These are phyloP conservation scores for Pelecanoides urinatrix DNA, from an alignment of 2,113 vertebrate species.

Conservation along the genomic window DNA sequence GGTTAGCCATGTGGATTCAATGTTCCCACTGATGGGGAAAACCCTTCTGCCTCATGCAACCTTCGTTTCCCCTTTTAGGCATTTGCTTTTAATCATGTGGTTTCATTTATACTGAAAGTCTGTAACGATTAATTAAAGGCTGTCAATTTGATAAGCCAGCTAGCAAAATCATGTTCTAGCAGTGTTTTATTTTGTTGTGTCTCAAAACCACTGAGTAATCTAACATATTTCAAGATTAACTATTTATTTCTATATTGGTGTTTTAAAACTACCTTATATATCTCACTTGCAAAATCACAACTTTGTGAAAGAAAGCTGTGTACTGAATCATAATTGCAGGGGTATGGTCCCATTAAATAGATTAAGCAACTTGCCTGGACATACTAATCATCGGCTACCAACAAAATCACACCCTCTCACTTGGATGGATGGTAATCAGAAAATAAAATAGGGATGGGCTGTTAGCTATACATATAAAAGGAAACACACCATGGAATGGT, in stretches of 20 bases:
- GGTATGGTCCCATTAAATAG: background rate
- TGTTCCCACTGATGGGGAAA: background rate
- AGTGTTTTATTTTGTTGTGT: background rate
- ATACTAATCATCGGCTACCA: background rate
- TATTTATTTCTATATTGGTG: background rate
- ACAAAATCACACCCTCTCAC: background rate
- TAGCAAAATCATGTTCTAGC: background rate
- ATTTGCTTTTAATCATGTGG: slow-evolving; percentile 30
- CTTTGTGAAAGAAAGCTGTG: background rate
- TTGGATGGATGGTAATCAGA: background rate
- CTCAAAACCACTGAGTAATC: background rate
- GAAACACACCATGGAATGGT: background rate
- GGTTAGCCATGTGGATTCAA: background rate
- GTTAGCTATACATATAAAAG: background rate
- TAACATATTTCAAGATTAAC: background rate
- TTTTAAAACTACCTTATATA: background rate
- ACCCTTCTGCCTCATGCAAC: background rate
- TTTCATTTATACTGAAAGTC: slow-evolving; percentile 15
- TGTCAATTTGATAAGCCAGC: background rate
- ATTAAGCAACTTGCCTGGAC: background rate
- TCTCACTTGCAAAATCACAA: background rate
- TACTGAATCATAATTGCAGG: background rate
- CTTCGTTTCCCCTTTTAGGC: slow-evolving; percentile 40
- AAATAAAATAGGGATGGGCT: background rate
- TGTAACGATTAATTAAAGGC: background rate